Evolutionary conservation across 2,797 vertebrate species (phyloP).

Genomic region (Megalops cyprinoides): DNA sequence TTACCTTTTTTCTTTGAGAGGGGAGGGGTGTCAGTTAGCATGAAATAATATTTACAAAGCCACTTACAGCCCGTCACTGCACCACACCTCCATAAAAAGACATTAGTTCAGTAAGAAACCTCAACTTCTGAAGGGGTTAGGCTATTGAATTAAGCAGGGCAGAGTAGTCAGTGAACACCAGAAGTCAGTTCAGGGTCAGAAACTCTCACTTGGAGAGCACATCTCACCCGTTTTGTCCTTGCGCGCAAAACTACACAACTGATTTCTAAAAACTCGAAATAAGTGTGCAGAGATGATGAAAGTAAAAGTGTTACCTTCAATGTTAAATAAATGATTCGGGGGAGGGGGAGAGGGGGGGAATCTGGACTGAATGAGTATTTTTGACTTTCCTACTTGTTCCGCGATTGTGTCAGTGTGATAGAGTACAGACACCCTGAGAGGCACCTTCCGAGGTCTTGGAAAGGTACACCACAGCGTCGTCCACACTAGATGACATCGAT

Average conservation of each 20-base stretch:
- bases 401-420: slow-evolving; percentile 16
- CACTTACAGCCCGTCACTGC: slow-evolving; percentile 14
- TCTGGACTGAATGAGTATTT: slow-evolving; percentile 40
- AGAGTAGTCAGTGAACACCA: slow-evolving; percentile 7
- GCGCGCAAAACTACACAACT: slow-evolving; percentile 19
- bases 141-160: neutral
- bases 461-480: neutral
- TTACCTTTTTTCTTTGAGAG: too few relatives aligned
- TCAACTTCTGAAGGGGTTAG: too few relatives aligned
- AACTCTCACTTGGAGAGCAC: neutral
- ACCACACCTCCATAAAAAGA: too few relatives aligned
- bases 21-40: too few relatives aligned
- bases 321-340: neutral
- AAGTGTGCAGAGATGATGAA: slow-evolving; percentile 17
- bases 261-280: slow-evolving; percentile 22
- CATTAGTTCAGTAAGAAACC: slow-evolving; percentile 30
- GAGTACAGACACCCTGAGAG: too few relatives aligned
- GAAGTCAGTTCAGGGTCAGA: slow-evolving; percentile 2
- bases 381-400: slow-evolving; percentile 25
- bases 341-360: neutral
- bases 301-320: slow-evolving; percentile 20
- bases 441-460: too few relatives aligned
- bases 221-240: slow-evolving; percentile 4
- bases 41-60: slow-evolving; percentile 23
- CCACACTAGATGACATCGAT: neutral